Evolutionary conservation across 2,797 vertebrate species (phyloP).

Genomic region (Cyclura pinguis): DNA sequence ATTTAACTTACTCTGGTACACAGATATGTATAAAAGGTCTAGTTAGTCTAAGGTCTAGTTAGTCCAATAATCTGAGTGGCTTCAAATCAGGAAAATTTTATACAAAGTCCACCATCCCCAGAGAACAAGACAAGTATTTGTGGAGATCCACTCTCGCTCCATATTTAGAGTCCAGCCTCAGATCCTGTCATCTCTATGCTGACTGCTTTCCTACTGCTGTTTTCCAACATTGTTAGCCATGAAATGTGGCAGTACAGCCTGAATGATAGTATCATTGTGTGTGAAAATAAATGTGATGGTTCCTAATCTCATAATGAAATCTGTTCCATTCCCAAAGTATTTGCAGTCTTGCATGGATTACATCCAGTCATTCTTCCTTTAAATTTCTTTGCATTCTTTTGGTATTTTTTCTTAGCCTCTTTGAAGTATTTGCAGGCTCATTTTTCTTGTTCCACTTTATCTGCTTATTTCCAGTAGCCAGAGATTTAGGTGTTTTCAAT

Average conservation of each 20-base stretch:
- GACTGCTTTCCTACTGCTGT: neutral
- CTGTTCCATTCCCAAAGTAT: slow-evolving; percentile 1
- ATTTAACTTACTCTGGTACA: neutral
- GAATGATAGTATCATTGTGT: slow-evolving; percentile 14
- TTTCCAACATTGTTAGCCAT: neutral
- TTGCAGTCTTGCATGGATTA: slow-evolving; percentile 37
- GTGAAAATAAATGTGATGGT: slow-evolving; percentile 24
- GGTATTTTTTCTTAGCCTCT: slow-evolving; percentile 70
- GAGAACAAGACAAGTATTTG: neutral
- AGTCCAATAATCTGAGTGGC: neutral
- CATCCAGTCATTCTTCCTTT: slow-evolving; percentile 60
- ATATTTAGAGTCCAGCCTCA: neutral
- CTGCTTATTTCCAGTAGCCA: slow-evolving; percentile 83
- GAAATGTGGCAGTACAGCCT: neutral
- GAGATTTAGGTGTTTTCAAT: slow-evolving; percentile 85
- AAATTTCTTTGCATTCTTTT: slow-evolving; percentile 49
- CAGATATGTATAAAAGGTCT: neutral
- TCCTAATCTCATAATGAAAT: slow-evolving; percentile 5
- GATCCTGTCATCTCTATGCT: neutral
- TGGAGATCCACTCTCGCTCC: neutral
- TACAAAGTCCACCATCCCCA: neutral
- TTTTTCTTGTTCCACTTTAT: slow-evolving; percentile 79
- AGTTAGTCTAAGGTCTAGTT: neutral
- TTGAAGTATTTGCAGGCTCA: slow-evolving; percentile 77
- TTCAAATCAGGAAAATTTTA: no score